Evolutionary conservation across 2,113 vertebrate species (phyloP), one percentile per base, ranked within the genome.

Genomic region (Cyphomyrus discorhynchus): DNA sequence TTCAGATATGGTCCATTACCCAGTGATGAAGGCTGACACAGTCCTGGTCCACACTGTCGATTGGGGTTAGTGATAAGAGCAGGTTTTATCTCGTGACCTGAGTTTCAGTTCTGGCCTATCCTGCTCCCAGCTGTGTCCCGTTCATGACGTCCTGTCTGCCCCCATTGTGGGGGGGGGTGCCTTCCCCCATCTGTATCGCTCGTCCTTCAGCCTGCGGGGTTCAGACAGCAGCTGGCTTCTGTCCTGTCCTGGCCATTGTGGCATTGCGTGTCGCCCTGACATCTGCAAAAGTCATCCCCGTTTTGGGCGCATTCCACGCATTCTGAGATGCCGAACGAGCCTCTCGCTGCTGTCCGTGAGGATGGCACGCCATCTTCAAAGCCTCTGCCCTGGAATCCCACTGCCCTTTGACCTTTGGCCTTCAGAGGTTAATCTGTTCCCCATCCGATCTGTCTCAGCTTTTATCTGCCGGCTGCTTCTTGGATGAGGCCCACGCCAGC

Each of bases 361-460:
- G 52, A 62, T 45, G 21, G 53, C 7, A 19, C 6, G 35, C 27
- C 87, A 88, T 88, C 87, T 88, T 88, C 87, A 88, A 88, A 88
- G 56, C 19, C 24, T 19, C 8, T 66, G 35, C 31, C 24, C 42
- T 66, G 56, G 86, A 88, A 62, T 88, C 10, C 42, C 24, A 8
- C 52, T 17, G 53, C 31, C 21, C 52, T 62, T 53, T 88, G 39
- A 88, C 35, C 35, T 62, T 42, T 88, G 87, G 58, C 87, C 87
- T 66, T 46, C 39, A 45, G 39, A 39, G 56, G 53, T 45, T 45
- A 62, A 88, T 39, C 53, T 39, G 31, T 42, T 62, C 86, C 39
- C 53, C 86, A 35, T 58, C 35, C 87, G 15, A 13, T 62, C 49
- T 62, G 35, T 27, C 47, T 11, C 85, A 17, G 49, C 35, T 86